phyloP scores from a whole-genome alignment of 2,113 vertebrate genomes.

The Mus pahari region DNA sequence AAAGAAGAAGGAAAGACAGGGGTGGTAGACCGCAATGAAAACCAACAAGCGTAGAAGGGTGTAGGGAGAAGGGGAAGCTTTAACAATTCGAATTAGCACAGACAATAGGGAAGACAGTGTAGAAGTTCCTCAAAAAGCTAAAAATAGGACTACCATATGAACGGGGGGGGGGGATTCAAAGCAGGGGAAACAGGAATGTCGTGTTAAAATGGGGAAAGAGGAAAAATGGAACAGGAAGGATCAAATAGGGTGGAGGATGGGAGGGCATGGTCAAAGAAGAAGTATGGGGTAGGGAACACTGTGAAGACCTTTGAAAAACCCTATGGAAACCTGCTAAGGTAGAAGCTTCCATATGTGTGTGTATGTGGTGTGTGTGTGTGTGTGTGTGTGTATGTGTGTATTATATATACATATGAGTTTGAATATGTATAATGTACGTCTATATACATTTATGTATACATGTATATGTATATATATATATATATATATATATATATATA shows the following conservation, averaged over 20 bases:
- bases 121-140: background rate
- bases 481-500: too few species aligned
- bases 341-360: background rate
- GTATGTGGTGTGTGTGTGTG: background rate
- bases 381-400: background rate
- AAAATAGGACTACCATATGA: background rate
- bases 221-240: background rate
- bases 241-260: background rate
- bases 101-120: background rate
- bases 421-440: too few species aligned
- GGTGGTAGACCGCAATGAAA: background rate
- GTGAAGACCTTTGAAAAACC: background rate
- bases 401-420: too few species aligned
- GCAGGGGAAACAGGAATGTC: background rate
- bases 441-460: too few species aligned
- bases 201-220: background rate
- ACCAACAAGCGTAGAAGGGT: background rate
- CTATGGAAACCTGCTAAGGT: background rate
- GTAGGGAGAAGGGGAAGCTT: background rate
- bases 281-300: too few species aligned
- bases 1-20: background rate
- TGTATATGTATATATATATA: too few species aligned
- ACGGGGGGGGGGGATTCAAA: background rate
- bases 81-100: background rate
- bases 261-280: background rate